Conservation (phyloP, 2,113 vertebrate species). For the Benitochromis conjunctus region DNA sequence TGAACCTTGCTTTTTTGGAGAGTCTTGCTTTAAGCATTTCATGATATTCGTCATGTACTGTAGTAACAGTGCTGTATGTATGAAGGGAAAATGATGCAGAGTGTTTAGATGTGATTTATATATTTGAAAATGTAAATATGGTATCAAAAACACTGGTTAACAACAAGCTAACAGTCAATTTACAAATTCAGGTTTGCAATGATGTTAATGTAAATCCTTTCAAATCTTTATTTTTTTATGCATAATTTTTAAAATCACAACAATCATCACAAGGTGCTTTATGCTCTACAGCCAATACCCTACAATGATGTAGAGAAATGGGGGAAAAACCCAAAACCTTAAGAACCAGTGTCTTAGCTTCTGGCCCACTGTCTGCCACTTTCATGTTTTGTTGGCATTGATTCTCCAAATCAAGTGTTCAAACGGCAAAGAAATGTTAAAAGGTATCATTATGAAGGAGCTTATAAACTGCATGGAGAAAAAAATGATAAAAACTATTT, state of each 20-base stretch:
- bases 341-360: too few relatives aligned
- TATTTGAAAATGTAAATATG: background rate
- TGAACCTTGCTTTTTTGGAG: background rate
- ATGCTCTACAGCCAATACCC: too few relatives aligned
- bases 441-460: background rate
- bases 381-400: background rate
- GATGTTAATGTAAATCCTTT: background rate
- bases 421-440: background rate
- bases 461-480: background rate
- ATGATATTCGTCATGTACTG: background rate
- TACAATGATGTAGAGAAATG: too few relatives aligned
- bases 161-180: background rate
- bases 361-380: background rate
- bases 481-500: background rate
- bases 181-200: background rate
- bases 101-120: background rate
- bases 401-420: background rate
- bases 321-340: too few relatives aligned
- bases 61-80: background rate
- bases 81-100: accelerated
- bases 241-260: background rate
- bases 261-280: too few relatives aligned
- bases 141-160: background rate
- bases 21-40: background rate
- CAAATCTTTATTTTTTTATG: background rate